phyloP scores from a whole-genome alignment of 2,888 invertebrate species.

The Synanthedon tipuliformis region DNA sequence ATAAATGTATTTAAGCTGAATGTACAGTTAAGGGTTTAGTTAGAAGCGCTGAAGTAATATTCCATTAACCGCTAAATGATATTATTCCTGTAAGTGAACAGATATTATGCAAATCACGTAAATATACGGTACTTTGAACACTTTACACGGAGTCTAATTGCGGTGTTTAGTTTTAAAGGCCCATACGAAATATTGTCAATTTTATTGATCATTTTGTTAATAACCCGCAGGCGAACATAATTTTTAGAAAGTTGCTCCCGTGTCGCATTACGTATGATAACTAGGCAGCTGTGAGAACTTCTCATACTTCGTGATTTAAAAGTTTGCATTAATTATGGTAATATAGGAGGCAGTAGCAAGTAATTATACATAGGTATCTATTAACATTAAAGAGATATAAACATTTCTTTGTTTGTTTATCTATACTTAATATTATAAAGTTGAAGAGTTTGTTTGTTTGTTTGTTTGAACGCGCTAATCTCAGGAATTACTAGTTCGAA shows the following conservation, averaged over 20 bases:
- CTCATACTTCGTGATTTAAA: too few relatives aligned
- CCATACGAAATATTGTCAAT: constrained; percentile 14
- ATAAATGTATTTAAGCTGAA: background rate
- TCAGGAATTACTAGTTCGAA: too few relatives aligned
- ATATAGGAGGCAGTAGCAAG: too few relatives aligned
- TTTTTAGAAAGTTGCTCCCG: constrained; percentile 33
- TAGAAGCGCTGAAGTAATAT: constrained; percentile 10
- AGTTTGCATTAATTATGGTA: too few relatives aligned
- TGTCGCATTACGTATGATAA: background rate
- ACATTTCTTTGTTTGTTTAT: too few relatives aligned
- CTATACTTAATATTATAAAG: too few relatives aligned
- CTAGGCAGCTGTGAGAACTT: too few relatives aligned
- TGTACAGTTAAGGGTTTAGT: background rate
- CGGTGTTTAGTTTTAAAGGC: constrained; percentile 16
- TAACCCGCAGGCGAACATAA: constrained; percentile 15
- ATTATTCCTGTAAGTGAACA: constrained; percentile 24
- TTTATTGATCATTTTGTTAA: constrained; percentile 16
- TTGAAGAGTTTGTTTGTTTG: too few relatives aligned
- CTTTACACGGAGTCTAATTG: constrained; percentile 24
- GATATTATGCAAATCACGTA: constrained; percentile 31
- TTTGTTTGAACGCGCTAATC: too few relatives aligned
- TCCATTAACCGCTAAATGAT: constrained; percentile 21
- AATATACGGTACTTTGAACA: constrained; percentile 27
- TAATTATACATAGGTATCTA: too few relatives aligned
- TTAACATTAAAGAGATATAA: too few relatives aligned